phyloP scores from a whole-genome alignment of 2,113 vertebrate species.

The Zosterops lateralis region DNA sequence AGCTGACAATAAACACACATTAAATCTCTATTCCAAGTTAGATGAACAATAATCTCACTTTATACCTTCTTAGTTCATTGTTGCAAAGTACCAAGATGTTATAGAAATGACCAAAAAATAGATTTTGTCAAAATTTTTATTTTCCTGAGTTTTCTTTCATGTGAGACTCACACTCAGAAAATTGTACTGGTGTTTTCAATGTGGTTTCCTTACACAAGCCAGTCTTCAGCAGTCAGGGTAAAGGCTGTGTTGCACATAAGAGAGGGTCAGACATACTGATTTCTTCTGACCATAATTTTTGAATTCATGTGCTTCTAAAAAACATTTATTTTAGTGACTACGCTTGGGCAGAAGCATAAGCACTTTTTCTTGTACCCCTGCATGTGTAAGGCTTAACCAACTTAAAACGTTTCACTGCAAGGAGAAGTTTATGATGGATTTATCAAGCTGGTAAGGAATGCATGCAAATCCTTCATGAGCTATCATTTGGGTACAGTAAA shows the following conservation, averaged over 20 bases:
- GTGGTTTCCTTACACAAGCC: not conserved
- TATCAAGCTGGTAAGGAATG: constrained; percentile 46
- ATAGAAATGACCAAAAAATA: not conserved
- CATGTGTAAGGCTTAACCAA: constrained; percentile 15
- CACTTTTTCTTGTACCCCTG: not conserved
- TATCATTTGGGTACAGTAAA: constrained; percentile 26
- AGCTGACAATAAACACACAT: not conserved
- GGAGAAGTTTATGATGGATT: not conserved
- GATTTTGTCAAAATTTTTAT: not conserved
- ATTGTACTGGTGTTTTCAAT: not conserved
- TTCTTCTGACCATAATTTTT: not conserved
- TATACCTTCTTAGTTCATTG: not conserved
- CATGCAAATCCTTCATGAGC: constrained; percentile 11
- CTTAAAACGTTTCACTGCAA: not conserved
- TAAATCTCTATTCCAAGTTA: not conserved
- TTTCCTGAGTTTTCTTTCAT: not conserved
- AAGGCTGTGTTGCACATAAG: not conserved
- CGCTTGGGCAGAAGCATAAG: not conserved
- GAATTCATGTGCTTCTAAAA: not conserved
- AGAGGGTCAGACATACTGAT: not conserved
- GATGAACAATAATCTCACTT: not conserved
- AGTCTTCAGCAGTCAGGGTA: not conserved
- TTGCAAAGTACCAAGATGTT: not conserved
- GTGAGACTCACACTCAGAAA: not conserved
- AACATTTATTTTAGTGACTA: not conserved